Conservation (phyloP, 2,888 invertebrate species). For the Zelleria hepariella region DNA sequence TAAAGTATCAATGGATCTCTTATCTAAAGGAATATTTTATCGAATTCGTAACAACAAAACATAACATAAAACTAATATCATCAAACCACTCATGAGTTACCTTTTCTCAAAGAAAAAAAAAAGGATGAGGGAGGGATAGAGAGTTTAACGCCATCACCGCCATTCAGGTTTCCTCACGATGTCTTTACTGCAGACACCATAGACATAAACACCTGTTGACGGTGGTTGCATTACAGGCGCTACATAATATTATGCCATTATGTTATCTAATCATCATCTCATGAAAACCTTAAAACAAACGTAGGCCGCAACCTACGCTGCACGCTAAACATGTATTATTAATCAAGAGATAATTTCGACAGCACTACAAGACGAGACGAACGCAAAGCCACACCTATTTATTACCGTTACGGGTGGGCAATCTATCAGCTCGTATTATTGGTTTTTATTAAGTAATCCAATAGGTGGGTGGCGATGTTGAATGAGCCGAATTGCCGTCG, state of each 20-base stretch:
- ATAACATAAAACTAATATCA: no score
- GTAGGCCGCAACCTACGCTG: not conserved
- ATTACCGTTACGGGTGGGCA: not conserved
- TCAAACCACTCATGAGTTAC: no score
- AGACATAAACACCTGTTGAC: no score
- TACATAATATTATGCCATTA: no score
- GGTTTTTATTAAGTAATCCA: not conserved
- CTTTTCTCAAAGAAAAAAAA: no score
- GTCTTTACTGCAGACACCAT: no score
- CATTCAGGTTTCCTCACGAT: no score
- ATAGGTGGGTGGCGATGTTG: not conserved
- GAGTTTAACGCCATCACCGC: no score
- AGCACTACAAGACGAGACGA: not conserved
- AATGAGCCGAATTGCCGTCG: not conserved
- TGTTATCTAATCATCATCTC: no score
- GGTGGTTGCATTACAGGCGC: no score
- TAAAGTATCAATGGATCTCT: not conserved
- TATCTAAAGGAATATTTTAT: not conserved
- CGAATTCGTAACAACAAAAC: no score
- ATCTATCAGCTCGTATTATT: not conserved
- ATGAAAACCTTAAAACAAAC: not conserved
- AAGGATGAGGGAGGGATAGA: no score
- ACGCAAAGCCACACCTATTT: not conserved
- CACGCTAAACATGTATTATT: not conserved
- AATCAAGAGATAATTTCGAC: not conserved